Evolutionary conservation across 2,888 invertebrate species (phyloP).

Genomic region (Agrochola litura): DNA sequence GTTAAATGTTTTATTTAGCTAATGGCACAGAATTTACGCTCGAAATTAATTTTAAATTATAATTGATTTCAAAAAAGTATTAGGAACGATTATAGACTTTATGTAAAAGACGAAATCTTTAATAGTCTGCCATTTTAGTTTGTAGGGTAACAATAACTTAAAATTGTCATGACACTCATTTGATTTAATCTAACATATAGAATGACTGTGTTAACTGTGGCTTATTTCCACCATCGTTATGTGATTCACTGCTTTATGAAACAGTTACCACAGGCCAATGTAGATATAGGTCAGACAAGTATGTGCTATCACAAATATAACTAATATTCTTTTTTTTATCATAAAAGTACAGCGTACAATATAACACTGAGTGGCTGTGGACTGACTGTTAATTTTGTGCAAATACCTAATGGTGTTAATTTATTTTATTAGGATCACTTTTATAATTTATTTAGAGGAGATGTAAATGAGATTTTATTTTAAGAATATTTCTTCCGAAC

Average conservation of each 20-base stretch:
- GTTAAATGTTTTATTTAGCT: slow-evolving; percentile 37
- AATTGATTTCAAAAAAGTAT: slow-evolving; percentile 53
- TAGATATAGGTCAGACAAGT: slow-evolving; percentile 5
- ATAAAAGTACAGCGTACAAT: slow-evolving; percentile 28
- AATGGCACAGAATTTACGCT: slow-evolving; percentile 41
- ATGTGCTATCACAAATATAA: slow-evolving; percentile 17
- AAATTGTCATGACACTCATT: slow-evolving; percentile 57
- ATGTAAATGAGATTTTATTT: slow-evolving; percentile 35
- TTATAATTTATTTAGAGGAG: slow-evolving; percentile 46
- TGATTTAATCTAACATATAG: slow-evolving; percentile 23
- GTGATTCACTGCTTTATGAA: slow-evolving; percentile 41
- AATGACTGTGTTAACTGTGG: slow-evolving; percentile 30
- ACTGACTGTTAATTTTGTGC: slow-evolving; percentile 64
- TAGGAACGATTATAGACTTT: slow-evolving; percentile 48
- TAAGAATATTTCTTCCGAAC: slow-evolving; percentile 21
- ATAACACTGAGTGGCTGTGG: slow-evolving; percentile 71
- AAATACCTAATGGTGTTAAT: slow-evolving; percentile 45
- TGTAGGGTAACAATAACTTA: slow-evolving; percentile 42
- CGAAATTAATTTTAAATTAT: slow-evolving; percentile 51
- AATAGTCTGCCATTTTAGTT: slow-evolving; percentile 56
- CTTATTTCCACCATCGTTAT: slow-evolving; percentile 30
- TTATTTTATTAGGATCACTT: slow-evolving; percentile 50
- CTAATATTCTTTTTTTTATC: not conserved
- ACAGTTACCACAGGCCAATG: slow-evolving; percentile 51
- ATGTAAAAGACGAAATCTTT: slow-evolving; percentile 48